Evolutionary conservation across 1,140 invertebrate genomes (phyloP).

Genomic region (Ephestia elutella): DNA sequence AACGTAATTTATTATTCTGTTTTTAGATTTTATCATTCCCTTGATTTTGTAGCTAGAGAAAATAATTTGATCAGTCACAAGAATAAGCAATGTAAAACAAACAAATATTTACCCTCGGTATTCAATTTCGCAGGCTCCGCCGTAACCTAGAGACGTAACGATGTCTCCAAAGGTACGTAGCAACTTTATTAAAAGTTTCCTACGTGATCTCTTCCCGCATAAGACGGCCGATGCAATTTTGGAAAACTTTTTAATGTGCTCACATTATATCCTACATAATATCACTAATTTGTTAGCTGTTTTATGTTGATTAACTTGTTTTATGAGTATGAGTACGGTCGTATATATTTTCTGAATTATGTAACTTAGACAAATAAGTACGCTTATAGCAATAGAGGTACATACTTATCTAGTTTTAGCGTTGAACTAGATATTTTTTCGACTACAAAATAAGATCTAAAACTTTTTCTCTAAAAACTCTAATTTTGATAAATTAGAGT

Average conservation of each 20-base stretch:
- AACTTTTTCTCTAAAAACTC: too few relatives aligned
- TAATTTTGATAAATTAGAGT: too few relatives aligned
- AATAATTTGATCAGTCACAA: too few relatives aligned
- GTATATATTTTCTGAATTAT: too few relatives aligned
- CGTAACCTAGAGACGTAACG: conserved; percentile 16
- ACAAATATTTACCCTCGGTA: conserved; percentile 14
- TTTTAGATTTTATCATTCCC: too few relatives aligned
- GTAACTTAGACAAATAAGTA: too few relatives aligned
- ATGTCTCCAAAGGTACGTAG: conserved; percentile 15
- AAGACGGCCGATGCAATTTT: conserved; percentile 6
- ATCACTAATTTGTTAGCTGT: background rate
- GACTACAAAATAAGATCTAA: too few relatives aligned
- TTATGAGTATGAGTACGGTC: background rate
- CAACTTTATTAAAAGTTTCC: conserved; percentile 42
- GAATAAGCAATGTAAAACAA: background rate
- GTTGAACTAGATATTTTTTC: too few relatives aligned
- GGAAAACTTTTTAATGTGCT: conserved; percentile 5
- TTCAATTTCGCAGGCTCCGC: conserved; percentile 8
- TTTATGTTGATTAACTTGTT: background rate
- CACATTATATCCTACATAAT: background rate
- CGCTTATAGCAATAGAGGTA: too few relatives aligned
- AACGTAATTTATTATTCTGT: background rate
- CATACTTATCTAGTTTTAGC: too few relatives aligned
- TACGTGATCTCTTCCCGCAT: conserved; percentile 25
- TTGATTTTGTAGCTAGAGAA: too few relatives aligned